Evolutionary conservation across 1,140 invertebrate genomes (phyloP), one percentile per base, ranked within the genome.

Genomic region (Lamellibrachia luymesi): DNA sequence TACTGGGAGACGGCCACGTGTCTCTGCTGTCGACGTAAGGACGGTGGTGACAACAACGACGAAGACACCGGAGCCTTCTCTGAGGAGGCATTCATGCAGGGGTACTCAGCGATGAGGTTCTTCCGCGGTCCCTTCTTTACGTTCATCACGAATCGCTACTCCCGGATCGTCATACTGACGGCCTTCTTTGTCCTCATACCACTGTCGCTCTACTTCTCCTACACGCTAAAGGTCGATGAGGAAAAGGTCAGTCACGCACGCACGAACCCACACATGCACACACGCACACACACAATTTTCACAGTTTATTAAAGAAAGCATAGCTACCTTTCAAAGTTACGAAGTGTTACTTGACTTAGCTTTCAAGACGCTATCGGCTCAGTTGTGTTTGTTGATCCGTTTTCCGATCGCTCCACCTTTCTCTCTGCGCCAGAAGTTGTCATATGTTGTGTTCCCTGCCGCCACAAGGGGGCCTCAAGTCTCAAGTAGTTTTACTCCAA

Each of bases 161-260:
- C 94, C 0, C 94, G 94, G 90, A 93, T 94, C 50, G 52, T 94
- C 6, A 80, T 95, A 0, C 93, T 95, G 2, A 13, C 94, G 2
- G 0, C 94, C 5, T 94, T 94, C n/a, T 25, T 94, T 2, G 94
- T 52, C 22, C 38, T 94, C 17, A 92, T 94, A 0, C 92, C 93
- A 1, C 94, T 91, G 27, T 95, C 95, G 80, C 93, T 94, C 13
- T 93, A 94, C 90, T 94, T 94, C 90, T 94, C 95, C n/a, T 92
- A 94, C 2, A 94, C 92, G 2, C 27, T 95, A 25, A 93, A 95
- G 91, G 94, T 94, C 22, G 94, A 95, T 50, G 94, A 94, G 50
- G 91, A 95, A 50, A 94, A 94, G 94, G 95, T 95, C 94, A 94
- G 94, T 93, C 50, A 93, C 50, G 38, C 51, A 90, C 92, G 90